A percentile compares a stretch with the other conserved stretches of the same genome.
phyloP scores from a whole-genome alignment of 2,113 vertebrate genomes.

The Alethe diademata region DNA sequence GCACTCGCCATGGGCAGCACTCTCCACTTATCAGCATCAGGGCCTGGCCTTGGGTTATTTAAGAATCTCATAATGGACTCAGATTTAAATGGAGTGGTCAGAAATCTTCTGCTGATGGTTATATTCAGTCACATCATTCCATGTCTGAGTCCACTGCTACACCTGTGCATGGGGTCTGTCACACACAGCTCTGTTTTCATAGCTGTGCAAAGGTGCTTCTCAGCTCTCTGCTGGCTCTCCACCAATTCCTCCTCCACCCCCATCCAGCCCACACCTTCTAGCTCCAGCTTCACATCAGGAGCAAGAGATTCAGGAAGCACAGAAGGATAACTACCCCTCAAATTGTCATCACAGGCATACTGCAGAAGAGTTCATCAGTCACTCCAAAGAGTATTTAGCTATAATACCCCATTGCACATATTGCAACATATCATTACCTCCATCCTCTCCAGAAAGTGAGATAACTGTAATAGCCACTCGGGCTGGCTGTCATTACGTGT shows the following conservation, averaged over 20 bases:
- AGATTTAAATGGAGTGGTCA: not conserved
- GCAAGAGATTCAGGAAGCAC: not conserved
- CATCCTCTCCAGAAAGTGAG: conserved; percentile 51
- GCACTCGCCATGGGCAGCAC: not conserved
- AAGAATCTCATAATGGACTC: not conserved
- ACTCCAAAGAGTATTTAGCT: conserved; percentile 31
- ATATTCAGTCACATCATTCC: not conserved
- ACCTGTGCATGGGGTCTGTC: not conserved
- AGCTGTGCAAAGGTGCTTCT: not conserved
- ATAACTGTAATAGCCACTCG: conserved; percentile 28
- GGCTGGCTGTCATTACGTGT: conserved; percentile 27
- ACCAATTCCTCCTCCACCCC: not conserved
- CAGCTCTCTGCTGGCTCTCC: not conserved
- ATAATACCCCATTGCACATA: conserved; percentile 51
- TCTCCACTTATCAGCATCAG: fast-evolving
- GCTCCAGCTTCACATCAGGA: not conserved
- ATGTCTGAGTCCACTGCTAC: not conserved
- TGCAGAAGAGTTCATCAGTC: conserved; percentile 36
- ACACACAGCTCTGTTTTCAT: not conserved
- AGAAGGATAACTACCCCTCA: conserved; percentile 6
- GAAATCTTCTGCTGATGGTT: not conserved
- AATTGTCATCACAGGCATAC: not conserved
- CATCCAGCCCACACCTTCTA: not conserved
- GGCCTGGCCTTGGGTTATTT: not conserved
- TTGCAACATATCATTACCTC: conserved; percentile 57